These are phyloP conservation scores for Drosophila siamana DNA, from an alignment of 2,888 invertebrate genomes.

Conservation along the genomic window DNA sequence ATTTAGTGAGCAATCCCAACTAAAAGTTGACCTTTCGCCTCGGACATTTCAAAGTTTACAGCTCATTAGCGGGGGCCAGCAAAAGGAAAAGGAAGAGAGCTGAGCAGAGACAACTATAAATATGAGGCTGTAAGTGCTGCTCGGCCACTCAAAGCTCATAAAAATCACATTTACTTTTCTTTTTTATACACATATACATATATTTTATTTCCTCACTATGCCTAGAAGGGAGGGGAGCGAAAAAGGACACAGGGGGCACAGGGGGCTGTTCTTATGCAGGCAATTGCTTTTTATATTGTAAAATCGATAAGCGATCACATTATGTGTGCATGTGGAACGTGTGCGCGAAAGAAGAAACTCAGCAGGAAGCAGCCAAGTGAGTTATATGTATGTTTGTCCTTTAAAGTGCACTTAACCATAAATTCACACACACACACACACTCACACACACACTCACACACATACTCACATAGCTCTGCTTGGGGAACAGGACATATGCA, in stretches of 20 bases:
- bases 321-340: constrained; percentile 65
- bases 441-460: constrained; percentile 18
- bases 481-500: constrained; percentile 48
- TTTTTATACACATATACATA: constrained; percentile 9
- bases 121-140: constrained; percentile 54
- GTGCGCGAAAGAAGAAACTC: constrained; percentile 54
- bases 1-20: not conserved
- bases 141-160: constrained; percentile 67
- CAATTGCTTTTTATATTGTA: constrained; percentile 82
- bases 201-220: constrained; percentile 19
- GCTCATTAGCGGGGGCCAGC: constrained; percentile 49
- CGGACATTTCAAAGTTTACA: constrained; percentile 49
- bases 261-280: constrained; percentile 61
- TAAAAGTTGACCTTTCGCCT: constrained; percentile 19
- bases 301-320: constrained; percentile 82
- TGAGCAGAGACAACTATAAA: constrained; percentile 58
- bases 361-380: constrained; percentile 68
- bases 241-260: not conserved
- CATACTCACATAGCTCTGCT: not conserved
- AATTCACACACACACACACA: constrained; percentile 61
- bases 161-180: constrained; percentile 73
- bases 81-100: not conserved
- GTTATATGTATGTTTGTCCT: constrained; percentile 78
- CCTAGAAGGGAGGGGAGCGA: not conserved
- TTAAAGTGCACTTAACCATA: constrained; percentile 82